A percentile compares a stretch with the other conserved stretches of the same genome.
Evolutionary conservation across 2,888 invertebrate genomes (phyloP).

Genomic region (Oscheius sp.): DNA sequence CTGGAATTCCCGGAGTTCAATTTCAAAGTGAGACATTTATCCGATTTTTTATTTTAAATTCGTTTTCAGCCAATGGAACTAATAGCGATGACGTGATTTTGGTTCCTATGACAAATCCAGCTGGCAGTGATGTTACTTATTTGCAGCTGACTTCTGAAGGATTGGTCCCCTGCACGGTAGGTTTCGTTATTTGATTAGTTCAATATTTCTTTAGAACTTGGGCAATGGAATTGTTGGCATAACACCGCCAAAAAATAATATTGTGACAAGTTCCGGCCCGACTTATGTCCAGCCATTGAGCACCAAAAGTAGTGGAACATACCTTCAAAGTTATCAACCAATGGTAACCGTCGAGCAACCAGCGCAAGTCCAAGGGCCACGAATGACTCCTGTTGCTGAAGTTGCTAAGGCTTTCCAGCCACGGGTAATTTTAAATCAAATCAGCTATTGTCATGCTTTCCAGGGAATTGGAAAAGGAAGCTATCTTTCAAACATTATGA

Average conservation of each 20-base stretch:
- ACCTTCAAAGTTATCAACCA: neutral
- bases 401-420: neutral
- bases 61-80: too few species aligned
- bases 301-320: neutral
- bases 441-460: neutral
- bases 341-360: neutral
- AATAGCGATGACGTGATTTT: too few species aligned
- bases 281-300: neutral
- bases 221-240: neutral
- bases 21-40: too few species aligned
- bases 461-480: constrained; percentile 5
- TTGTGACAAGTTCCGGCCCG: neutral
- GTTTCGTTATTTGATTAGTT: too few species aligned
- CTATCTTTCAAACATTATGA: neutral
- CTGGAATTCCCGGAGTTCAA: too few species aligned
- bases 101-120: too few species aligned
- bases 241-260: neutral
- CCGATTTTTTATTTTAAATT: too few species aligned
- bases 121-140: neutral
- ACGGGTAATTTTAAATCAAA: neutral
- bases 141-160: neutral
- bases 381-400: neutral
- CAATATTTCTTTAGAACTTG: too few species aligned
- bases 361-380: too few species aligned
- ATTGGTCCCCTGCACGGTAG: neutral